Evolutionary conservation across 2,113 vertebrate genomes (phyloP).

Genomic region (Rhineura floridana): DNA sequence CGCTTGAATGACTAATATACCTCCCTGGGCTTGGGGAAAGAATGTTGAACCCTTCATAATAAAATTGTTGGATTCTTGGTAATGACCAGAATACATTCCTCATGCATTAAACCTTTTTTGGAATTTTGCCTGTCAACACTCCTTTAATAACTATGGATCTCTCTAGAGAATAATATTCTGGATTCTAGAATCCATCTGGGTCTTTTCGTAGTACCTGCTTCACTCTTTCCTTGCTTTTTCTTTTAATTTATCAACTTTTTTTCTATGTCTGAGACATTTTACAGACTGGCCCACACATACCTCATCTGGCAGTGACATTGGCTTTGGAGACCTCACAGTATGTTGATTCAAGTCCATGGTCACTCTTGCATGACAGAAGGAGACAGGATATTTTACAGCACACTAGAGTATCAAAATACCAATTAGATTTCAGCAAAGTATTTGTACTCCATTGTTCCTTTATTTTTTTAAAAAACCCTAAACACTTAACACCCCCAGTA

Average conservation of each 20-base stretch:
- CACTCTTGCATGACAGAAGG: neutral
- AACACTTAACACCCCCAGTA: neutral
- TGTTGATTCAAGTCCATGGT: constrained; percentile 7
- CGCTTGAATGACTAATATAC: constrained; percentile 2
- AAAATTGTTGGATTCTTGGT: constrained; percentile 19
- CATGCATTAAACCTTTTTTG: constrained; percentile 22
- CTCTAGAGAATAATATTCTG: constrained; percentile 18
- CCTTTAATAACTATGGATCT: neutral
- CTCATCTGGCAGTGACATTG: constrained; percentile 5
- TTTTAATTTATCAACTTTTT: constrained; percentile 15
- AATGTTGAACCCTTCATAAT: constrained; percentile 1
- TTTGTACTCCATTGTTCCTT: neutral
- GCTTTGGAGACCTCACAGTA: constrained; percentile 13
- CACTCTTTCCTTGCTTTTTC: neutral
- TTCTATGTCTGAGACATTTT: neutral
- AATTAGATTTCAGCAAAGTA: constrained; percentile 2
- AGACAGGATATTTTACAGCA: neutral
- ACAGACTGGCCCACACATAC: constrained; percentile 1
- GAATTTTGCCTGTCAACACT: constrained; percentile 12
- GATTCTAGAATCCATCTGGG: constrained; percentile 19
- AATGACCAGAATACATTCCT: constrained; percentile 7
- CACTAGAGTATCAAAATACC: neutral
- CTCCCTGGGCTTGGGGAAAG: neutral
- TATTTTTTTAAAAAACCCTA: neutral
- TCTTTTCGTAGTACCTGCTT: neutral